phyloP scores from a whole-genome alignment of 1,140 invertebrate species.

The Euura lappo region DNA sequence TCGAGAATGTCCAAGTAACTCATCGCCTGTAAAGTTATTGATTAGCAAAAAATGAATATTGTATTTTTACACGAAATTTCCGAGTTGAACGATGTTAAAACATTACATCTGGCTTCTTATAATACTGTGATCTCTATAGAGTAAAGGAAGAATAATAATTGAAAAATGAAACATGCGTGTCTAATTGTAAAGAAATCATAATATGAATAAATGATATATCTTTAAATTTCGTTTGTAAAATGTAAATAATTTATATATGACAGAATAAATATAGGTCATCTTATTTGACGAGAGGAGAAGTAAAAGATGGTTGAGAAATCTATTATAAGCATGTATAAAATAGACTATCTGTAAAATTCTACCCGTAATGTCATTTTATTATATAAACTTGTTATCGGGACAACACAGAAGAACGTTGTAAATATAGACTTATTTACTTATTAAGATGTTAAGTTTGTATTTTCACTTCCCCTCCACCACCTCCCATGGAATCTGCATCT shows the following conservation, averaged over 20 bases:
- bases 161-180: conserved; percentile 24
- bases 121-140: conserved; percentile 61
- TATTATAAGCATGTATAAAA: conserved; percentile 48
- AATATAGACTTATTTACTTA: conserved; percentile 62
- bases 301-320: conserved; percentile 5
- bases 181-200: conserved; percentile 25
- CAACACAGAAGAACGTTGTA: conserved; percentile 54
- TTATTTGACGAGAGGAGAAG: conserved; percentile 27
- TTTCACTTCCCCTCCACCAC: no score
- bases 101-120: conserved; percentile 57
- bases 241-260: conserved; percentile 53
- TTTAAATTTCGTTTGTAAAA: conserved; percentile 38
- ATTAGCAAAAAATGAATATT: conserved; percentile 15
- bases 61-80: conserved; percentile 31
- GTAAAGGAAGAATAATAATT: conserved; percentile 44
- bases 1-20: conserved; percentile 35
- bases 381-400: conserved; percentile 56
- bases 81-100: conserved; percentile 20
- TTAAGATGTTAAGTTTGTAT: conserved; percentile 40
- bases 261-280: conserved; percentile 36
- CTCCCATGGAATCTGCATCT: no score
- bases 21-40: conserved; percentile 18
- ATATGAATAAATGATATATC: conserved; percentile 35
- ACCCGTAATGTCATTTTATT: conserved; percentile 57
- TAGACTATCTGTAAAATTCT: conserved; percentile 56